Evolutionary conservation across 2,888 invertebrate genomes (phyloP).

Genomic region (Dolichomitus sp.): DNA sequence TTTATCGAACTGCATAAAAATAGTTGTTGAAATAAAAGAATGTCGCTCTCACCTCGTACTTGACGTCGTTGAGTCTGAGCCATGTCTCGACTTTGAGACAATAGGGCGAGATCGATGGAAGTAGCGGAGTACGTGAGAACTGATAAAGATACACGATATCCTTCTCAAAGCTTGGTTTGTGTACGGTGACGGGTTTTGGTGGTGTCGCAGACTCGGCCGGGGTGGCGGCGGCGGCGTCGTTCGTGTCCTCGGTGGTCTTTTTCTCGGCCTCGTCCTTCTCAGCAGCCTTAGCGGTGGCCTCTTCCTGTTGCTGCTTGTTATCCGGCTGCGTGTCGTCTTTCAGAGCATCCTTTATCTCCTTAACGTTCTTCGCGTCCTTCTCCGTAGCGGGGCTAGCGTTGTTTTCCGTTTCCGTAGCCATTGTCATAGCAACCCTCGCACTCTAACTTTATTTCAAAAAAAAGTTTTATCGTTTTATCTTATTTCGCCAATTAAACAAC

Average conservation of each 20-base stretch:
- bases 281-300: slow-evolving; percentile 82
- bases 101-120: slow-evolving; percentile 97
- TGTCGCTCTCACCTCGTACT: slow-evolving; percentile 94
- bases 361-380: slow-evolving; percentile 88
- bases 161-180: slow-evolving; percentile 96
- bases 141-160: slow-evolving; percentile 98
- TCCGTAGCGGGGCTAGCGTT: slow-evolving; percentile 90
- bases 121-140: slow-evolving; percentile 95
- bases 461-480: not conserved
- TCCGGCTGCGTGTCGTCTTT: slow-evolving; percentile 84
- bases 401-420: slow-evolving; percentile 93
- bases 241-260: slow-evolving; percentile 86
- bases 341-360: slow-evolving; percentile 87
- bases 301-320: slow-evolving; percentile 81
- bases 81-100: slow-evolving; percentile 99
- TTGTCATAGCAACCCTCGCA: slow-evolving; percentile 84
- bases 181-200: slow-evolving; percentile 92
- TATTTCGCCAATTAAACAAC: no score
- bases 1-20: not conserved
- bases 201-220: slow-evolving; percentile 88
- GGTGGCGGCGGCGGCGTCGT: slow-evolving; percentile 85
- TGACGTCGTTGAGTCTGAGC: slow-evolving; percentile 96
- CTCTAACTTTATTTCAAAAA: not conserved
- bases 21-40: not conserved
- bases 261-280: slow-evolving; percentile 83